phyloP scores from a whole-genome alignment of 2,888 invertebrate genomes.

The Drosophila demipolita region DNA sequence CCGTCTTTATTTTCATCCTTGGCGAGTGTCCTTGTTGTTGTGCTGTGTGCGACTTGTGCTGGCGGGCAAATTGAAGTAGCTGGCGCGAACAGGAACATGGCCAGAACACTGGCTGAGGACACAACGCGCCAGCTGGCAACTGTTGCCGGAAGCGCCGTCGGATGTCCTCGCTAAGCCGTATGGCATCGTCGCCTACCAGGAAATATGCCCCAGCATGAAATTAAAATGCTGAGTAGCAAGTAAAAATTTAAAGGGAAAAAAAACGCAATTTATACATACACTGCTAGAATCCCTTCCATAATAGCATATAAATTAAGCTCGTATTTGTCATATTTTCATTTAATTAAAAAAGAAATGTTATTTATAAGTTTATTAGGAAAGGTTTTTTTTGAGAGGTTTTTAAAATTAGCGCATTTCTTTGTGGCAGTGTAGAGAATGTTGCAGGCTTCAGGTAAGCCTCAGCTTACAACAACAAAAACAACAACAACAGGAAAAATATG shows the following conservation, averaged over 20 bases:
- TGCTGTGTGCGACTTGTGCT: slow-evolving; percentile 35
- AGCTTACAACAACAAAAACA: slow-evolving; percentile 40
- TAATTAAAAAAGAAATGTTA: not conserved
- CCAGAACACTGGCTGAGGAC: slow-evolving; percentile 33
- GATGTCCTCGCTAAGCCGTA: slow-evolving; percentile 80
- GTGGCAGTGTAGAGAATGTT: slow-evolving; percentile 31
- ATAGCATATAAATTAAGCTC: not conserved
- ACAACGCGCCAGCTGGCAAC: slow-evolving; percentile 69
- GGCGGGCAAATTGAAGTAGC: slow-evolving; percentile 60
- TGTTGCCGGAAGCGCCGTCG: slow-evolving; percentile 76
- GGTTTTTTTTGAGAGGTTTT: no score
- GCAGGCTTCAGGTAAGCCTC: slow-evolving; percentile 58
- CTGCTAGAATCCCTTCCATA: not conserved
- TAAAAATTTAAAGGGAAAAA: slow-evolving; percentile 10
- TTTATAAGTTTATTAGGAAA: not conserved
- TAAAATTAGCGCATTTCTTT: slow-evolving; percentile 4
- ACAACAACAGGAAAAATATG: slow-evolving; percentile 15
- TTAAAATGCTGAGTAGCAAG: slow-evolving; percentile 61
- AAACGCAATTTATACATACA: not conserved
- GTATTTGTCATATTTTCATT: not conserved
- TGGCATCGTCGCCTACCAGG: slow-evolving; percentile 69
- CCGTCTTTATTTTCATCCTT: slow-evolving; percentile 10
- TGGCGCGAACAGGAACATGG: slow-evolving; percentile 51
- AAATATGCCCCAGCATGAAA: slow-evolving; percentile 76
- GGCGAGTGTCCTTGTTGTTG: slow-evolving; percentile 18